Evolutionary conservation across 2,113 vertebrate genomes (phyloP).

Genomic region (Phodopus roborovskii): DNA sequence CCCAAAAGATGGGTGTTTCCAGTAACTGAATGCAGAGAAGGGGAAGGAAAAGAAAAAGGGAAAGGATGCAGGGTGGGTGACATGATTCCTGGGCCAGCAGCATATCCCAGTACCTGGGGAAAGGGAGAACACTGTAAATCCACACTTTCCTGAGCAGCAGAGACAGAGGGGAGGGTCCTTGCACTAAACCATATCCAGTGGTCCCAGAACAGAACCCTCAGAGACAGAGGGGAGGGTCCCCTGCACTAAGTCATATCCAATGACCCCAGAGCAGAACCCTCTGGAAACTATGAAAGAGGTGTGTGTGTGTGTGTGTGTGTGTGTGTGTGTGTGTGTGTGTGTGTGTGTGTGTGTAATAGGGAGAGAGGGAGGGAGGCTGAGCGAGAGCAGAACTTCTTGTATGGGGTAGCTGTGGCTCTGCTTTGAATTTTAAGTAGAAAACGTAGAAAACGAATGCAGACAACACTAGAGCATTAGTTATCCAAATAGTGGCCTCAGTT

Average conservation of each 20-base stretch:
- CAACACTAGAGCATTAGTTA: neutral
- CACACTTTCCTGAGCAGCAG: neutral
- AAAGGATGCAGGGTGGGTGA: neutral
- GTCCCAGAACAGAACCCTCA: neutral
- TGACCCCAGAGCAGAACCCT: neutral
- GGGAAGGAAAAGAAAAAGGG: neutral
- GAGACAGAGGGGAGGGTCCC: neutral
- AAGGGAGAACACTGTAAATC: neutral
- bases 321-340: neutral
- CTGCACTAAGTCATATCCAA: neutral
- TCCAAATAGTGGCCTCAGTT: neutral
- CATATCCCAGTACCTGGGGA: neutral
- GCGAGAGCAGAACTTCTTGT: neutral
- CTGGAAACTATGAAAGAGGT: neutral
- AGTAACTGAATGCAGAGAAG: neutral
- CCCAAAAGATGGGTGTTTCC: conserved; percentile 38
- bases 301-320: neutral
- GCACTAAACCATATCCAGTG: neutral
- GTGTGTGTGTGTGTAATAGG: neutral
- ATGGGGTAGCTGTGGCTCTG: conserved; percentile 17
- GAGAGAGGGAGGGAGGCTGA: too few relatives aligned
- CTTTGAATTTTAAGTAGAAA: conserved; percentile 53
- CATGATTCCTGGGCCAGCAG: neutral
- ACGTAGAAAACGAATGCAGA: neutral
- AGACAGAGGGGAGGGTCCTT: neutral